Evolutionary conservation across 2,797 vertebrate genomes (phyloP).

Genomic region (Mallotus villosus): DNA sequence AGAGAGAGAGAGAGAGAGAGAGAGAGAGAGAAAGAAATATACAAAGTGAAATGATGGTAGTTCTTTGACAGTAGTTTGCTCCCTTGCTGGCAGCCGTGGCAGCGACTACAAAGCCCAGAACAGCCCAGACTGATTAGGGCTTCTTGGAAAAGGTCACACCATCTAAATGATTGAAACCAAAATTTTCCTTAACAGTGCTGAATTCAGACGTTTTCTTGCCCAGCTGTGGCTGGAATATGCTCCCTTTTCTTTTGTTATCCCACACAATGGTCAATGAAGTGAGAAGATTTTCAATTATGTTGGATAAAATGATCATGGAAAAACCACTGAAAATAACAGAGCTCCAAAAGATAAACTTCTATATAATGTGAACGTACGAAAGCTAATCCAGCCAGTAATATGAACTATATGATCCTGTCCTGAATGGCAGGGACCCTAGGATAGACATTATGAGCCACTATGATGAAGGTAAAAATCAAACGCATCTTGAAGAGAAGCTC

Average conservation of each 20-base stretch:
- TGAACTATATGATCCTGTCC: neutral
- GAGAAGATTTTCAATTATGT: slow-evolving; percentile 5
- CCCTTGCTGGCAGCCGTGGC: slow-evolving; percentile 5
- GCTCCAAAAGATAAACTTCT: neutral
- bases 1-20: slow-evolving; percentile 18
- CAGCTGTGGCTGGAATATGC: slow-evolving; percentile 14
- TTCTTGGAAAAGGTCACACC: slow-evolving; percentile 41
- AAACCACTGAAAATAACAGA: neutral
- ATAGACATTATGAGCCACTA: slow-evolving; percentile 4
- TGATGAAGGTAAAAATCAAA: neutral
- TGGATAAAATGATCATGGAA: neutral
- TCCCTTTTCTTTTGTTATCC: slow-evolving; percentile 13
- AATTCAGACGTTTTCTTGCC: slow-evolving; percentile 35
- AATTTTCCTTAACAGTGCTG: slow-evolving; percentile 27
- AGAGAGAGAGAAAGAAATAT: slow-evolving; percentile 20
- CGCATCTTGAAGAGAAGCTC: neutral
- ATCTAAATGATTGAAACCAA: slow-evolving; percentile 45
- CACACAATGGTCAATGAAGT: neutral
- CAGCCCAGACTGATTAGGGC: slow-evolving; percentile 41
- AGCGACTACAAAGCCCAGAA: slow-evolving; percentile 15
- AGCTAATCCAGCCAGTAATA: neutral
- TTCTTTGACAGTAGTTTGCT: slow-evolving; percentile 15
- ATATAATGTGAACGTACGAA: slow-evolving; percentile 1
- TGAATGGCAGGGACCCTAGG: neutral
- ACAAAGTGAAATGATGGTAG: slow-evolving; percentile 10